A percentile compares a stretch with the other conserved stretches of the same genome.
Evolutionary conservation across 2,113 vertebrate genomes (phyloP).

Genomic region (Corydoras maculifer): DNA sequence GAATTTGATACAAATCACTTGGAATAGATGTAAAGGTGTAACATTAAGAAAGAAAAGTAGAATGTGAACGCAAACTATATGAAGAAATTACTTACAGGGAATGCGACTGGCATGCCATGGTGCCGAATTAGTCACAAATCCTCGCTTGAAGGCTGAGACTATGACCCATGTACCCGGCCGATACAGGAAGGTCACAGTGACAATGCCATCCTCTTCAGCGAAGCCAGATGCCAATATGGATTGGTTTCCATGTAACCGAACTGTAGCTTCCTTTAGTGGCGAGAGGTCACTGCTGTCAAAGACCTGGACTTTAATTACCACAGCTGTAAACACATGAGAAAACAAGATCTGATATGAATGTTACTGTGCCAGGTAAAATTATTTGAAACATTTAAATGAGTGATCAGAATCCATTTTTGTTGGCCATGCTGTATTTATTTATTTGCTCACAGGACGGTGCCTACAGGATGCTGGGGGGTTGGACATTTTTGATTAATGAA

Average conservation of each 20-base stretch:
- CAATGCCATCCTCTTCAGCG: constrained; percentile 65
- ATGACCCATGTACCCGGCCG: constrained; percentile 72
- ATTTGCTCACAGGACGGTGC: too few species aligned
- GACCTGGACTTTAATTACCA: constrained; percentile 80
- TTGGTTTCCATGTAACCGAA: constrained; percentile 74
- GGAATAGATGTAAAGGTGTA: neutral
- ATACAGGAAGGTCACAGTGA: constrained; percentile 67
- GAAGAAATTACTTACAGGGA: constrained; percentile 66
- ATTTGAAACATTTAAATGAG: too few species aligned
- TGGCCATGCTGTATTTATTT: too few species aligned
- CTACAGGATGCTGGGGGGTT: too few species aligned
- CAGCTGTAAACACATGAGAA: constrained; percentile 57
- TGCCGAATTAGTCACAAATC: constrained; percentile 74
- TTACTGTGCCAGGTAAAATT: too few species aligned
- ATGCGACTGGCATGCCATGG: constrained; percentile 78
- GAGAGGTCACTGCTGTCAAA: constrained; percentile 75
- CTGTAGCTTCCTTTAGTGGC: constrained; percentile 65
- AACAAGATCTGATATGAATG: neutral
- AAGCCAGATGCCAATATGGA: constrained; percentile 62
- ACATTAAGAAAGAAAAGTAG: neutral
- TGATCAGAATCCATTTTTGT: too few species aligned
- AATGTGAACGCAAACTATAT: too few species aligned
- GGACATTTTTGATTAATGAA: too few species aligned
- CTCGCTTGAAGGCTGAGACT: constrained; percentile 63
- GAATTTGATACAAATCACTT: neutral